phyloP scores from a whole-genome alignment of 92 coral and sea anemone species.

The Palythoa caribaeorum region DNA sequence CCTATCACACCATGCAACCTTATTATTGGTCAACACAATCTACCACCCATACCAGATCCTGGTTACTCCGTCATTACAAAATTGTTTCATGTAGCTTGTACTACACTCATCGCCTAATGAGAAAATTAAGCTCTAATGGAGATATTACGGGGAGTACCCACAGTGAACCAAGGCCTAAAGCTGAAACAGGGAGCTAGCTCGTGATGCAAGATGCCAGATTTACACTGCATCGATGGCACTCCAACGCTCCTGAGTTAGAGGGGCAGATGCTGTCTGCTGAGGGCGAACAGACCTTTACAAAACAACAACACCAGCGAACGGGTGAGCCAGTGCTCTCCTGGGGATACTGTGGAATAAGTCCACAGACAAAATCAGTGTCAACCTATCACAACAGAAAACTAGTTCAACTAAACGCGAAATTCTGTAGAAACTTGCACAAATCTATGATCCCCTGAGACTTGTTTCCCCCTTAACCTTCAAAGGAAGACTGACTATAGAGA shows the following conservation, averaged over 20 bases:
- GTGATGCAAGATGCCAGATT: too few species aligned
- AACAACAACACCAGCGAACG: constrained; percentile 34
- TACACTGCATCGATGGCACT: neutral
- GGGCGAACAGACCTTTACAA: constrained; percentile 22
- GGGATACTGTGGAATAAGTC: constrained; percentile 39
- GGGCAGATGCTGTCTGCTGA: neutral
- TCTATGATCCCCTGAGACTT: constrained; percentile 1
- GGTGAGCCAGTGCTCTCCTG: constrained; percentile 33
- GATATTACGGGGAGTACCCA: neutral
- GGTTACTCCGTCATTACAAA: too few species aligned
- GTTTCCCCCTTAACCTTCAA: constrained; percentile 1
- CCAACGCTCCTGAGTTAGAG: neutral
- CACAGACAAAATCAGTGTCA: neutral
- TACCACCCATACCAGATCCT: constrained; percentile 56
- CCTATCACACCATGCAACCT: constrained; percentile 62
- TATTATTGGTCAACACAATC: constrained; percentile 57
- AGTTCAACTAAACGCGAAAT: neutral
- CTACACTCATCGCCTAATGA: too few species aligned
- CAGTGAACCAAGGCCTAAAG: neutral
- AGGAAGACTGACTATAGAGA: constrained; percentile 48
- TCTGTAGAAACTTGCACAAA: constrained; percentile 20
- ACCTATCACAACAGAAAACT: neutral
- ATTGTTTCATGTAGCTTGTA: too few species aligned
- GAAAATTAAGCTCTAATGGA: too few species aligned
- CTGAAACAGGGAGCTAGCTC: too few species aligned